Evolutionary conservation across 2,888 invertebrate genomes (phyloP).

Genomic region (Pteria penguin): DNA sequence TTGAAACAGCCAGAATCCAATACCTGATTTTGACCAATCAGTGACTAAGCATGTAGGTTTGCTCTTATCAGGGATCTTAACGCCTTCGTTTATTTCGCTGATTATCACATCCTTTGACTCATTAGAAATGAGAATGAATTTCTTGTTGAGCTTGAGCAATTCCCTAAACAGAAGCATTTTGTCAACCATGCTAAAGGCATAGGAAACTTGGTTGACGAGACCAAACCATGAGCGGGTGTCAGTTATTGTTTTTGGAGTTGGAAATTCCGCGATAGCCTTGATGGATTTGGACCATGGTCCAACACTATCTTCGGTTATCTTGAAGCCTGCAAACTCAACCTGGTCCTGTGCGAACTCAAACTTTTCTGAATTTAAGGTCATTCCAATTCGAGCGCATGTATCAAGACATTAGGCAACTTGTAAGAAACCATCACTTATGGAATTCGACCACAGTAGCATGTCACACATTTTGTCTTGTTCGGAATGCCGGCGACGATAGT

Average conservation of each 20-base stretch:
- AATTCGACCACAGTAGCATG: constrained; percentile 49
- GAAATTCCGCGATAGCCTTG: constrained; percentile 54
- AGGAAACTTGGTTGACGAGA: constrained; percentile 59
- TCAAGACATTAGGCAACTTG: constrained; percentile 56
- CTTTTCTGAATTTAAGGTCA: constrained; percentile 59
- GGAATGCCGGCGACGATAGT: constrained; percentile 57
- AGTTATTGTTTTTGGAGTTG: constrained; percentile 53
- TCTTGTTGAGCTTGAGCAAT: constrained; percentile 52
- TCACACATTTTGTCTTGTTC: constrained; percentile 58
- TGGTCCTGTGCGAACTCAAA: constrained; percentile 51
- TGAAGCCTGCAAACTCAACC: constrained; percentile 50
- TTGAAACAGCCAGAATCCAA: constrained; percentile 58
- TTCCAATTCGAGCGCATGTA: constrained; percentile 52
- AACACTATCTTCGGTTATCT: constrained; percentile 40
- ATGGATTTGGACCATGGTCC: constrained; percentile 48
- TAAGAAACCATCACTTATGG: constrained; percentile 52
- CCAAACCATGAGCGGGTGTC: constrained; percentile 62
- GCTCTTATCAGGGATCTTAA: no score
- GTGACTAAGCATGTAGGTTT: constrained; percentile 63
- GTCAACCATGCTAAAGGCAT: constrained; percentile 58
- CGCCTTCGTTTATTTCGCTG: constrained; percentile 52
- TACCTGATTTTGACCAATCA: constrained; percentile 59
- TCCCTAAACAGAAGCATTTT: constrained; percentile 56
- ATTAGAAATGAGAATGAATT: no score
- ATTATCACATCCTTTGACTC: constrained; percentile 44